A percentile compares a stretch with the other conserved stretches of the same genome.
Conservation (phyloP, 1,140 invertebrate genomes). For the Saccostrea cuccullata region DNA sequence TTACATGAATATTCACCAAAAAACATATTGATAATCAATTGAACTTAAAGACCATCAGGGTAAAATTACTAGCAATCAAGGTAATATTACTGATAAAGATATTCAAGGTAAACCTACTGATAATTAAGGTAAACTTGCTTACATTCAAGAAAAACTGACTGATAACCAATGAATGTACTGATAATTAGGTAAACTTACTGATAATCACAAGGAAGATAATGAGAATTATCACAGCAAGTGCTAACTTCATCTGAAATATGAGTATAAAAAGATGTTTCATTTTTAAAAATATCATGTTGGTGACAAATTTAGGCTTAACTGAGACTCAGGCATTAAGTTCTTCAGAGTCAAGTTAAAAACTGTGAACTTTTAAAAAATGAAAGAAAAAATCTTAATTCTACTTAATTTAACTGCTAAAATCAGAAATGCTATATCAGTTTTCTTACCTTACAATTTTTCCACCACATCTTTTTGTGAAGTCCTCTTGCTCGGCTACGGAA, state of each 20-base stretch:
- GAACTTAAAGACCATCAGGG: not conserved
- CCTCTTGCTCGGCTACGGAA: conserved; percentile 80
- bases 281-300: too few relatives aligned
- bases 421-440: conserved; percentile 70
- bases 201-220: conserved; percentile 64
- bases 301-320: too few relatives aligned
- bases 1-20: not conserved
- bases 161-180: too few relatives aligned
- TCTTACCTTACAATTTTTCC: conserved; percentile 80
- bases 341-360: too few relatives aligned
- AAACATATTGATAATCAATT: not conserved
- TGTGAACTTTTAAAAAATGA: too few relatives aligned
- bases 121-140: too few relatives aligned
- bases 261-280: not conserved
- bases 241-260: conserved; percentile 67
- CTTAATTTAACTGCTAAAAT: not conserved
- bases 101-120: not conserved
- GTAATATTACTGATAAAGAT: too few relatives aligned
- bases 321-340: too few relatives aligned
- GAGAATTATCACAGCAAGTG: conserved; percentile 62
- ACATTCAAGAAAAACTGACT: too few relatives aligned
- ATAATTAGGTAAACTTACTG: conserved; percentile 21
- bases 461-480: conserved; percentile 80
- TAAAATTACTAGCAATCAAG: not conserved
- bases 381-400: too few relatives aligned